A percentile compares a stretch with the other conserved stretches of the same genome.
phyloP scores from a whole-genome alignment of 2,113 vertebrate genomes.

The Bagarius yarrelli region DNA sequence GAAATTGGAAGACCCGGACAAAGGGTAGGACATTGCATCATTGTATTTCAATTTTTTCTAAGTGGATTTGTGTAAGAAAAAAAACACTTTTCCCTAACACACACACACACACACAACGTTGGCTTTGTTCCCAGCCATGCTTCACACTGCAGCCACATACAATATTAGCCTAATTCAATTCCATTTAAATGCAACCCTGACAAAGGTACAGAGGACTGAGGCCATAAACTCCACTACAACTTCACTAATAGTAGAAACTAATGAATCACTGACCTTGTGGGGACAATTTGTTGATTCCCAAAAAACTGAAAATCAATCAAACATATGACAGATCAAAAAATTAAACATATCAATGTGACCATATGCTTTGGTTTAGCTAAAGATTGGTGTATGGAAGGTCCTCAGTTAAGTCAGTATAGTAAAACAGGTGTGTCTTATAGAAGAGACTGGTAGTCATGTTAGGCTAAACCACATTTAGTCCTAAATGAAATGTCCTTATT shows the following conservation, averaged over 20 bases:
- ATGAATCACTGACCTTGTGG: background rate
- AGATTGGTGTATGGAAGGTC: background rate
- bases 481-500: constrained; percentile 22
- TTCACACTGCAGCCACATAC: constrained; percentile 45
- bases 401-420: background rate
- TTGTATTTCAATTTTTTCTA: constrained; percentile 51
- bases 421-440: background rate
- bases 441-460: constrained; percentile 32
- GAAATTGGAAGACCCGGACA: constrained; percentile 96
- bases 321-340: too few relatives aligned
- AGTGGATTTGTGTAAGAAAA: constrained; percentile 62
- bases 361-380: background rate
- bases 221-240: background rate
- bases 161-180: constrained; percentile 44
- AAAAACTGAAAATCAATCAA: too few relatives aligned
- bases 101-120: background rate
- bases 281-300: background rate
- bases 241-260: background rate
- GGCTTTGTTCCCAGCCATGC: constrained; percentile 39
- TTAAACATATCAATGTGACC: background rate
- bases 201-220: constrained; percentile 43
- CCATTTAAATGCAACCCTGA: constrained; percentile 61
- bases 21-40: constrained; percentile 81
- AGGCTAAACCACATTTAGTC: constrained; percentile 39
- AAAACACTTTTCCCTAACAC: background rate